A percentile compares a stretch with the other conserved stretches of the same genome.
Conservation (phyloP, 2,888 invertebrate genomes). For the Megamerina dolium region DNA sequence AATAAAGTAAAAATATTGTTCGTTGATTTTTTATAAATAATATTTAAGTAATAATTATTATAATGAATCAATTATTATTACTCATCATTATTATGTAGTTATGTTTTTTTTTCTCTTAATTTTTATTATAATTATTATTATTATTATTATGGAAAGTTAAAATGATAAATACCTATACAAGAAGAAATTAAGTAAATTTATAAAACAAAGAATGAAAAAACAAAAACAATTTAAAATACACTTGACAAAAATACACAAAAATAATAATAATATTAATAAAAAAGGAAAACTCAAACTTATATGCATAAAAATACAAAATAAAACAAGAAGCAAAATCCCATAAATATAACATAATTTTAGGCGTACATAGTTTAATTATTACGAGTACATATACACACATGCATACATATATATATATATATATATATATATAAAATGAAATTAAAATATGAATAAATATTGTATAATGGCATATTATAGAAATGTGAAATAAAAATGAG, state of each 20-base stretch:
- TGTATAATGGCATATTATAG: too few species aligned
- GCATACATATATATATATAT: too few species aligned
- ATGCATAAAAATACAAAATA: constrained; percentile 16
- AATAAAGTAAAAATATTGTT: constrained; percentile 12
- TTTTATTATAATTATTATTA: neutral
- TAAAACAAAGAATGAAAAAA: constrained; percentile 4
- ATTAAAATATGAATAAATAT: too few species aligned
- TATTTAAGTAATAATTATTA: constrained; percentile 8
- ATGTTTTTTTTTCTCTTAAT: neutral
- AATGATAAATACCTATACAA: constrained; percentile 1
- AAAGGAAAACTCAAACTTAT: too few species aligned
- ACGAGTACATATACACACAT: constrained; percentile 6
- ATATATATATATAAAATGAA: too few species aligned
- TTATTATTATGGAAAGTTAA: neutral
- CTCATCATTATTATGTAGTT: neutral
- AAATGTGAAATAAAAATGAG: too few species aligned
- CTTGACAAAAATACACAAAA: neutral
- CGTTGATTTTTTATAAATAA: constrained; percentile 13
- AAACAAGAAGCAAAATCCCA: constrained; percentile 9
- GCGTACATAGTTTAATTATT: constrained; percentile 21
- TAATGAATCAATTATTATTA: constrained; percentile 7
- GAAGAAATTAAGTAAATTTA: constrained; percentile 13
- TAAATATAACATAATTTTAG: constrained; percentile 20
- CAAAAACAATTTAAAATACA: too few species aligned
- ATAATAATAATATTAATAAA: neutral